phyloP scores from a whole-genome alignment of 1,140 invertebrate genomes.

The Triops longicaudatus region DNA sequence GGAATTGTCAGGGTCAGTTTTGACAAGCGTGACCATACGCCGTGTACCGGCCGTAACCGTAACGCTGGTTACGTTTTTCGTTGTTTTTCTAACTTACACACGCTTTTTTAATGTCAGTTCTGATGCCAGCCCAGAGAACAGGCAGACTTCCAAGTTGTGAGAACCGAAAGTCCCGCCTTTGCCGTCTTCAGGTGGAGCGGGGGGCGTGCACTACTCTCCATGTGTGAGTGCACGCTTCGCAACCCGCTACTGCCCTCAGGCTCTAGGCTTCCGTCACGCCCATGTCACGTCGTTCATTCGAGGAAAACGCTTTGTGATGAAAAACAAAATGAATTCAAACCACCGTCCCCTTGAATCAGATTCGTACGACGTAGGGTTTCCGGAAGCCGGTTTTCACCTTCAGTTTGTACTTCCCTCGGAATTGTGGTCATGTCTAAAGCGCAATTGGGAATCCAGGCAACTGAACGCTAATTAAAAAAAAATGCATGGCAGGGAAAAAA shows the following conservation, averaged over 20 bases:
- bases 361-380: not conserved
- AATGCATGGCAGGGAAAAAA: too few species aligned
- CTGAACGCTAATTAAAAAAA: too few species aligned
- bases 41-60: too few species aligned
- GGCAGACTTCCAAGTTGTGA: not conserved
- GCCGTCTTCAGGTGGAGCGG: conserved; percentile 9
- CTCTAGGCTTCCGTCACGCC: not conserved
- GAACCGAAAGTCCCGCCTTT: not conserved
- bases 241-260: conserved; percentile 2
- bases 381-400: not conserved
- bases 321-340: not conserved
- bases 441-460: too few species aligned
- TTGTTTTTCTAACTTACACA: too few species aligned
- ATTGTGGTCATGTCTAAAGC: too few species aligned
- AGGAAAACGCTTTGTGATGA: not conserved
- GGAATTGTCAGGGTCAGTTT: too few species aligned
- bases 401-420: too few species aligned
- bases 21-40: too few species aligned
- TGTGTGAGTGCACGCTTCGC: not conserved
- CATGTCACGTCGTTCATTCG: not conserved
- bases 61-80: too few species aligned
- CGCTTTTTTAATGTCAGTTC: not conserved
- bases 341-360: not conserved
- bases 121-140: not conserved
- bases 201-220: not conserved